Base-by-base conservation (phyloP, 2,113 vertebrate species). In the Bubo scandiacus region DNA sequence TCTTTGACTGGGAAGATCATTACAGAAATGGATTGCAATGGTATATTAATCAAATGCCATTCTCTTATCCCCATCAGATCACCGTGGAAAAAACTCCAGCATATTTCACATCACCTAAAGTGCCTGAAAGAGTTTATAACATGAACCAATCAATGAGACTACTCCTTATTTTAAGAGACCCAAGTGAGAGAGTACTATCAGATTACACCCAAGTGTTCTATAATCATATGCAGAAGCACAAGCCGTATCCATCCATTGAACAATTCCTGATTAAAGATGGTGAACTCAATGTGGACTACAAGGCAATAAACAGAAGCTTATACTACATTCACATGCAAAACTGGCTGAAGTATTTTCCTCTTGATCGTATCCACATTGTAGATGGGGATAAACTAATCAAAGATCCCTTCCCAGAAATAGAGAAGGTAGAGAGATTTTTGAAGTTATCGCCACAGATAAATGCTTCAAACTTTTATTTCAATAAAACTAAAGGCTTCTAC, bases 11-110 rank as follows among this genome's bases (percentile, higher is more conserved):
- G 99, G 99, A 99, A 96, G 98, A 98, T 75, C 99, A 99, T 90
- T 99, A 99, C 80, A 97, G 98, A 96, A 99, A 98, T 62, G 99
- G 99, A 79, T 94, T 99, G 96, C 89, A 98, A 29, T 99, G 99
- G 99, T 99, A 99, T 89, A 95, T 98, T 23, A 98, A 98, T 94
- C 99, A 99, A 98, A 99, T 99, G 99, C 99, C 99, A 5, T 97
- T 98, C 79, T 98, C 99, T 1, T 94, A 92, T 54, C 98, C 99
- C 1, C 97, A 98, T 63, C 99, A 99, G 98, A 98, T 99, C 89
- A 99, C 99, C 1, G 99, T 99, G 90, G 99, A 99, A 95, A 99
- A 99, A 98, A 99, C 99, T 6, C 99, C 99, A 4, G 99, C 99
- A 3, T 99, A 99, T 97, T 99, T 99, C 97, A 99, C 99, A 78